phyloP scores from a whole-genome alignment of 2,113 vertebrate genomes.

The Scolopax mira region DNA sequence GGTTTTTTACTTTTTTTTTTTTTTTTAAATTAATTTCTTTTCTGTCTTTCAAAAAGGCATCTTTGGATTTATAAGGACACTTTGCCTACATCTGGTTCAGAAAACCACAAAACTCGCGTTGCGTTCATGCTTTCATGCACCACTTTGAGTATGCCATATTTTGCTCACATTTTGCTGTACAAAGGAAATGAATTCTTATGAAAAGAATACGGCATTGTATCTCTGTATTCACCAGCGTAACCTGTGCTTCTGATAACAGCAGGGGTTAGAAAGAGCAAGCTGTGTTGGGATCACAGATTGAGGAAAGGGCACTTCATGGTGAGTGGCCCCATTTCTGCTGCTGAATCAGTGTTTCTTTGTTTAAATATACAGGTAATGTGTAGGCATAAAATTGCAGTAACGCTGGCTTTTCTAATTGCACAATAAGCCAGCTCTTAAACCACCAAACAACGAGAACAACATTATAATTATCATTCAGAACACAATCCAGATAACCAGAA shows the following conservation, averaged over 20 bases:
- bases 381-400: not conserved
- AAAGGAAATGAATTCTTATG: not conserved
- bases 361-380: not conserved
- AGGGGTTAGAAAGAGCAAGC: not conserved
- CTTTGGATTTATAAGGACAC: not conserved
- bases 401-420: not conserved
- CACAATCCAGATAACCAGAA: not conserved
- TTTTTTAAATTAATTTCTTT: not conserved
- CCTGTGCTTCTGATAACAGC: rapidly evolving
- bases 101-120: not conserved
- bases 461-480: not conserved
- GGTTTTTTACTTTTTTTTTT: too few relatives aligned
- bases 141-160: rapidly evolving
- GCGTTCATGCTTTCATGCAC: not conserved
- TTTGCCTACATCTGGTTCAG: not conserved
- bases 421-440: not conserved
- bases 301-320: not conserved
- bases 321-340: not conserved
- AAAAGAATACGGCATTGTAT: not conserved
- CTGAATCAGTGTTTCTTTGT: not conserved
- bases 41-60: not conserved
- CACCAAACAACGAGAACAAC: not conserved
- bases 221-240: not conserved
- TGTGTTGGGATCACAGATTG: not conserved
- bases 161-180: not conserved